These are phyloP conservation scores for Ptychobarbus kaznakovi DNA, from an alignment of 2,797 vertebrate genomes.

Conservation along the genomic window DNA sequence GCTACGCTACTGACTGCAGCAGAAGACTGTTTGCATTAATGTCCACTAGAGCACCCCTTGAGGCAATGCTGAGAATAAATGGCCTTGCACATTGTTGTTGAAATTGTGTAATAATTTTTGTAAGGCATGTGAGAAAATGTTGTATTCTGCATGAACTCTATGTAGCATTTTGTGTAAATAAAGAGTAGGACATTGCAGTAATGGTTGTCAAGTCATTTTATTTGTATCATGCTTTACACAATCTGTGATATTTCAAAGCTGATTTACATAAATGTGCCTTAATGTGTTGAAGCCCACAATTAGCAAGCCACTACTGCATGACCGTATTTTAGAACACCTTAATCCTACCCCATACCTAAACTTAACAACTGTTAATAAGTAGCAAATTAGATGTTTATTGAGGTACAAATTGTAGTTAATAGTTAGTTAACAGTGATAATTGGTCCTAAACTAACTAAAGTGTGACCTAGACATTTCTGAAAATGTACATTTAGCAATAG, in stretches of 20 bases:
- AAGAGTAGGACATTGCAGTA: background rate
- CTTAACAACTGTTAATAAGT: background rate
- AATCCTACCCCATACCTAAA: background rate
- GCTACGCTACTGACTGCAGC: background rate
- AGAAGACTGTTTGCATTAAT: background rate
- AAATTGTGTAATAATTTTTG: background rate
- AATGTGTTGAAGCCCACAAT: background rate
- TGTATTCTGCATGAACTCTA: background rate
- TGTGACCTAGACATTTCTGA: no score
- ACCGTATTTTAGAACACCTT: background rate
- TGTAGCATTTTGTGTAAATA: background rate
- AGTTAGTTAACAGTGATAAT: no score
- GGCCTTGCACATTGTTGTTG: background rate
- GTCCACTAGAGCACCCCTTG: background rate
- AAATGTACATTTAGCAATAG: no score
- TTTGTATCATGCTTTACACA: background rate
- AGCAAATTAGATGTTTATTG: background rate
- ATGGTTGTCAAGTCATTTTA: background rate
- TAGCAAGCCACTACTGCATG: background rate
- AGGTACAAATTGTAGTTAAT: background rate
- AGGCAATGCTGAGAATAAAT: background rate
- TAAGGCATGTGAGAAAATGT: background rate
- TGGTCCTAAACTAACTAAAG: no score
- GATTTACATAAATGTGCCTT: background rate
- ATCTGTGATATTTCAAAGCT: background rate